Base-by-base conservation (phyloP, 2,797 vertebrate species). In the Florisuga fusca region DNA sequence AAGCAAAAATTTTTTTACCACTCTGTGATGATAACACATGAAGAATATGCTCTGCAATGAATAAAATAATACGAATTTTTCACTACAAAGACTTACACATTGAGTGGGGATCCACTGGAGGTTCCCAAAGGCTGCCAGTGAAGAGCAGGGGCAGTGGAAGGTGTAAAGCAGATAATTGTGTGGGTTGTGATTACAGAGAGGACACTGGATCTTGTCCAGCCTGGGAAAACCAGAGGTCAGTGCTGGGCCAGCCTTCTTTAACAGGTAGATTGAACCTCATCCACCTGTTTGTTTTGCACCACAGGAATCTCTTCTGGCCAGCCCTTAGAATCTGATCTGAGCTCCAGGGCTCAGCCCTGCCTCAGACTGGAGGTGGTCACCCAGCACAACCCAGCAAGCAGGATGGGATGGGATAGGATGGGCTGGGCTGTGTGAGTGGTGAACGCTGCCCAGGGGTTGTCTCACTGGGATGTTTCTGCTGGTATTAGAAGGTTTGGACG, bases 151-250 rank as follows among this genome's bases (percentile, higher is more conserved):
- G 41, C 1, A 1, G 19, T 25, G 53, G 68, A 34, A 29, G 59
- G 46, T 61, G 58, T 22, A 29, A 7, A 38, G 62, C 48, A 29
- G 57, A 5, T 18, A 8, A 9, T 43, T 0, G 1, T 17, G 29
- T 9, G 1, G 1, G 31, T 7, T 45, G 31, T 29, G 63, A 5
- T 13, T 33, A 13, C 20, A 21, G 45, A 18, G 53, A 1, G 5
- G 15, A 10, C 0, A 0, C 33, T 0, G 1, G 7, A 7, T 50
- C 26, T 12, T 21, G 46, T 29, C 31, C 59, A 6, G 36, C 6
- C 61, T 58, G 62, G 66, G 67, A 54, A 51, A 21, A 21, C 2
- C 38, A 9, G 48, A 36, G 48, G 2, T 22, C 13, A 14, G 4
- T 7, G 12, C 16, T 20, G 34, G 71, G 23, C 33, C 66, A 67